Percentiles rank a stretch among this genome's conserved stretches.
phyloP scores from a whole-genome alignment of 2,113 vertebrate genomes.

The Oenanthe melanoleuca region DNA sequence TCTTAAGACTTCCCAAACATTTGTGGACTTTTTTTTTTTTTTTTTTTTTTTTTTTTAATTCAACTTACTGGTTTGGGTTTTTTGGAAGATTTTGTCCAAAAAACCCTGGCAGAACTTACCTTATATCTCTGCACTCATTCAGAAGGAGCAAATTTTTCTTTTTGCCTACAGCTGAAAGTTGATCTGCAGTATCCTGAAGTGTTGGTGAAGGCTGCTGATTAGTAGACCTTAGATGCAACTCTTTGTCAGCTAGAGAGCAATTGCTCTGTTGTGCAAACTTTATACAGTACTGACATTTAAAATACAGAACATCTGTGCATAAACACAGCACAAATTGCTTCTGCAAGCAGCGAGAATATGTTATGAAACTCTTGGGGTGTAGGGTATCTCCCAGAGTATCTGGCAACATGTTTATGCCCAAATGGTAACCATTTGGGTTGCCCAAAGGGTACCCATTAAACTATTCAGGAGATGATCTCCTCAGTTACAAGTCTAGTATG shows the following conservation, averaged over 20 bases:
- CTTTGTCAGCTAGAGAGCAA: background rate
- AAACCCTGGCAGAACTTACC: background rate
- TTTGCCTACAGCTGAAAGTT: background rate
- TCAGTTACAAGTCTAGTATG: background rate
- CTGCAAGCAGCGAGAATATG: background rate
- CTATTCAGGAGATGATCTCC: background rate
- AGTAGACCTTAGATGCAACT: background rate
- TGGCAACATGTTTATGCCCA: background rate
- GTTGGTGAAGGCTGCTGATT: background rate
- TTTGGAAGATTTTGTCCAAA: background rate
- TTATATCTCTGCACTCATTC: background rate
- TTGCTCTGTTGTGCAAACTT: background rate
- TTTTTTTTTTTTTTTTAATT: no score
- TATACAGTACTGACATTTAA: rapidly evolving
- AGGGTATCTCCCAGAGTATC: background rate
- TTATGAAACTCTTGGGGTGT: background rate
- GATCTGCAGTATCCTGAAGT: background rate
- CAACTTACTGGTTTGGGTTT: rapidly evolving
- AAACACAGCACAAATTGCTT: background rate
- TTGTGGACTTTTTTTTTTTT: no score
- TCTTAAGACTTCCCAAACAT: background rate
- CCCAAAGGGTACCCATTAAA: background rate
- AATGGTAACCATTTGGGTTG: background rate
- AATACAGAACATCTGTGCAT: background rate
- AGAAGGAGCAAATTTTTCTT: background rate